These are phyloP conservation scores for Centropyge bicolor DNA, from an alignment of 2,797 vertebrate species.

Conservation along the genomic window DNA sequence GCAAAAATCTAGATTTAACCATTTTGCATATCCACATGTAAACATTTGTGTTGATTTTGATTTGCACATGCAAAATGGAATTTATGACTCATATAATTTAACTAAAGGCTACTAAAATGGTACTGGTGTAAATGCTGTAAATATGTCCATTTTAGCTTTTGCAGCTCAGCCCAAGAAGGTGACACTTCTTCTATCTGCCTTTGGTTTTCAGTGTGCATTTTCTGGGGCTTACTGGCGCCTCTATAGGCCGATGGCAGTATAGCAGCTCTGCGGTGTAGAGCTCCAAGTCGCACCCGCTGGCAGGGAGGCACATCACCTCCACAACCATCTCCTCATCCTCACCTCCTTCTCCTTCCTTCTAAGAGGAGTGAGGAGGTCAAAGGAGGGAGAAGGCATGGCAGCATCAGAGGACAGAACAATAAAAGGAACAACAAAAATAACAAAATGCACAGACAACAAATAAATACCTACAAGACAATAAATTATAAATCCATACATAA, in stretches of 20 bases:
- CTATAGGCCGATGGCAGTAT: constrained; percentile 81
- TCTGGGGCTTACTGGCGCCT: constrained; percentile 86
- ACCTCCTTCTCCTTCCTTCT: constrained; percentile 56
- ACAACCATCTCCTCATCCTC: constrained; percentile 74
- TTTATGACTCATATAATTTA: neutral
- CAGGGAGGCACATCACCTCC: constrained; percentile 82
- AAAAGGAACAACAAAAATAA: constrained; percentile 54
- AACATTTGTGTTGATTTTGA: neutral
- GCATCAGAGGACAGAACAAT: constrained; percentile 55
- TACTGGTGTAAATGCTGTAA: neutral
- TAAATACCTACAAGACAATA: constrained; percentile 48
- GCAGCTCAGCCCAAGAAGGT: constrained; percentile 56
- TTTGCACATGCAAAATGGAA: neutral
- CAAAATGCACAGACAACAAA: constrained; percentile 67
- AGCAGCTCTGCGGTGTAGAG: constrained; percentile 84
- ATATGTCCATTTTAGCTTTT: constrained; percentile 19
- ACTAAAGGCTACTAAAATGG: neutral
- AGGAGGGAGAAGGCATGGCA: constrained; percentile 33
- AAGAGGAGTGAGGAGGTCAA: constrained; percentile 59
- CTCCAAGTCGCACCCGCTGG: constrained; percentile 78
- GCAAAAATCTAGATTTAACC: neutral
- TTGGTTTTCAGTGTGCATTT: constrained; percentile 34
- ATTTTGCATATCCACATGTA: neutral
- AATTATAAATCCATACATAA: constrained; percentile 45
- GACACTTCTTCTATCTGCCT: constrained; percentile 54